These are phyloP conservation scores for Galaxias olidus DNA, from an alignment of 2,797 vertebrate species.

Conservation along the genomic window DNA sequence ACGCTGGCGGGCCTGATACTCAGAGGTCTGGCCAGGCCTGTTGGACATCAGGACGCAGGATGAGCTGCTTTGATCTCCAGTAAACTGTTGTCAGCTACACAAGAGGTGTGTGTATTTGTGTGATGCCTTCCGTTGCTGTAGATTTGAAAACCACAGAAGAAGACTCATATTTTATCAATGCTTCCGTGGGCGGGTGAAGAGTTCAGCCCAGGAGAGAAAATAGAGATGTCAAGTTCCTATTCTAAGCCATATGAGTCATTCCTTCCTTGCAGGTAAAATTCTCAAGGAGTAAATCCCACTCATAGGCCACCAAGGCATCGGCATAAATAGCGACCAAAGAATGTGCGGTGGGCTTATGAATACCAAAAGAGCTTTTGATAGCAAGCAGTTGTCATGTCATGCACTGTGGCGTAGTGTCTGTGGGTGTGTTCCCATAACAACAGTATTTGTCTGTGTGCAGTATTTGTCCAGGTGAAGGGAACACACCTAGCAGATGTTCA, in stretches of 20 bases:
- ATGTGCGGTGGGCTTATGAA: background rate
- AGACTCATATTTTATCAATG: constrained; percentile 5
- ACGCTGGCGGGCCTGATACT: background rate
- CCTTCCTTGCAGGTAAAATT: constrained; percentile 37
- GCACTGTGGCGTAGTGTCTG: background rate
- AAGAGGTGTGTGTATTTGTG: constrained; percentile 2
- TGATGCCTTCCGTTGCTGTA: too few species aligned
- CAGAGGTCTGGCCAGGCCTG: constrained; percentile 15
- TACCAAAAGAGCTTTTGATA: background rate
- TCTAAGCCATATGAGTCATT: constrained; percentile 51
- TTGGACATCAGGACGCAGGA: constrained; percentile 1
- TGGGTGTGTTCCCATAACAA: constrained; percentile 43
- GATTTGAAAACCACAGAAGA: too few species aligned
- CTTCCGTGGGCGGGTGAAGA: constrained; percentile 12
- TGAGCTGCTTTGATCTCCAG: constrained; percentile 19
- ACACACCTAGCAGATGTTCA: constrained; percentile 58
- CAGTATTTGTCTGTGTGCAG: constrained; percentile 30
- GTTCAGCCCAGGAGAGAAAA: constrained; percentile 23
- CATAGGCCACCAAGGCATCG: constrained; percentile 5
- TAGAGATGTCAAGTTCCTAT: constrained; percentile 50
- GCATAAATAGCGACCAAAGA: constrained; percentile 16
- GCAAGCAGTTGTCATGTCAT: background rate
- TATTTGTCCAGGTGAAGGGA: constrained; percentile 42
- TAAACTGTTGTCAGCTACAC: constrained; percentile 26
- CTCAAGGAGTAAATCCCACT: constrained; percentile 30